phyloP scores from a whole-genome alignment of 1,140 invertebrate species.

The Pseudomyrmex gracilis region DNA sequence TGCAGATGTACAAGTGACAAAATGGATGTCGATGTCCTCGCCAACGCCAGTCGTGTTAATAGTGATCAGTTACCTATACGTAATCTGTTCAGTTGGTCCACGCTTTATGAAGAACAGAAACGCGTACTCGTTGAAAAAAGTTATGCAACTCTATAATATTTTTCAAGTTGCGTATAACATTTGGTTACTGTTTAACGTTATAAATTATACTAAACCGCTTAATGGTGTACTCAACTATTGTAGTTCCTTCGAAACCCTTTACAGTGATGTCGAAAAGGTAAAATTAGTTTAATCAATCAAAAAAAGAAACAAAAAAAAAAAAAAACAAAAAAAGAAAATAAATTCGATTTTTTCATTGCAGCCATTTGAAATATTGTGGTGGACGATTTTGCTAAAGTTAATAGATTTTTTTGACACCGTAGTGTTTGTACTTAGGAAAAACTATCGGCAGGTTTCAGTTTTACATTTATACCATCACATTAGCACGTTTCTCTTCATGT shows the following conservation, averaged over 20 bases:
- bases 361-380: conserved; percentile 76
- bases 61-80: conserved; percentile 76
- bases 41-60: neutral
- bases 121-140: conserved; percentile 86
- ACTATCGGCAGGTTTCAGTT: conserved; percentile 88
- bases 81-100: conserved; percentile 85
- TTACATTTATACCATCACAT: conserved; percentile 90
- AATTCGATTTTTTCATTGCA: neutral
- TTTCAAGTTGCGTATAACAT: conserved; percentile 85
- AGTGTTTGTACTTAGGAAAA: conserved; percentile 90
- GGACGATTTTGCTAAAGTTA: conserved; percentile 79
- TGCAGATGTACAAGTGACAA: conserved; percentile 6
- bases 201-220: conserved; percentile 52
- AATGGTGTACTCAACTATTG: conserved; percentile 60
- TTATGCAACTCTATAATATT: conserved; percentile 88
- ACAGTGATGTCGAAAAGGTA: neutral
- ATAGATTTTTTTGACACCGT: conserved; percentile 79
- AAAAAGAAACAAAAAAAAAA: no score
- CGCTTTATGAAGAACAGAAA: conserved; percentile 87
- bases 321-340: neutral
- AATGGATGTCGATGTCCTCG: neutral
- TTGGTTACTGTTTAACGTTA: conserved; percentile 17
- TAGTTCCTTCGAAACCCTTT: neutral
- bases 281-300: neutral
- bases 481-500: conserved; percentile 86